Conservation (phyloP, 2,113 vertebrate species). For the Myiopsitta monachus region DNA sequence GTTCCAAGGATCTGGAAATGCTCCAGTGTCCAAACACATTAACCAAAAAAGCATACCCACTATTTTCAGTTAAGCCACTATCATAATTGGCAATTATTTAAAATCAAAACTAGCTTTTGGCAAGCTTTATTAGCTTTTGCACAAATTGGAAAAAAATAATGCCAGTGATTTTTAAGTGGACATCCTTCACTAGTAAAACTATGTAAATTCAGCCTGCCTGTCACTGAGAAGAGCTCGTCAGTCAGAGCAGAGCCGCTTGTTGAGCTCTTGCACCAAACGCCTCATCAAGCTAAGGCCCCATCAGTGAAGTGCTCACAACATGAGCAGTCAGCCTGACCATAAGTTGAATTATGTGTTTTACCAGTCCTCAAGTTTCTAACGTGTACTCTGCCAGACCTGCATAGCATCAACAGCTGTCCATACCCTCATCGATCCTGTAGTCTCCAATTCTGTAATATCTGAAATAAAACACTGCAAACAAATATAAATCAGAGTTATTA, state of each 20-base stretch:
- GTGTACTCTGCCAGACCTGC: not conserved
- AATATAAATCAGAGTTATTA: not conserved
- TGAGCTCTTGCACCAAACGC: not conserved
- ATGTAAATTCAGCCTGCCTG: not conserved
- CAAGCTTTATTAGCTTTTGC: not conserved
- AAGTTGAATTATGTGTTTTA: accelerated
- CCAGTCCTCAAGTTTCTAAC: not conserved
- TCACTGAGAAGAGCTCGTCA: not conserved
- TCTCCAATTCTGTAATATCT: not conserved
- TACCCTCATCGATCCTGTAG: not conserved
- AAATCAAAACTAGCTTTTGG: not conserved
- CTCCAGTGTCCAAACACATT: not conserved
- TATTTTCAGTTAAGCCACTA: not conserved
- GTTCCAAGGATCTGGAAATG: not conserved
- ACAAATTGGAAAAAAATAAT: not conserved
- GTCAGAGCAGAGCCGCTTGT: not conserved
- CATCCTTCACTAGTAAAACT: not conserved
- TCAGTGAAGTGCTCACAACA: not conserved
- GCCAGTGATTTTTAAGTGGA: not conserved
- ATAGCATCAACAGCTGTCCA: not conserved
- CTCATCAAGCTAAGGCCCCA: not conserved
- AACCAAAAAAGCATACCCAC: not conserved
- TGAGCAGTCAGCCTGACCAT: accelerated
- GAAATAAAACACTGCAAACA: not conserved
- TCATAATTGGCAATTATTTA: not conserved